These are phyloP conservation scores for Leptinotarsa rubiginosa DNA, from an alignment of 2,888 invertebrate genomes.

Conservation along the genomic window DNA sequence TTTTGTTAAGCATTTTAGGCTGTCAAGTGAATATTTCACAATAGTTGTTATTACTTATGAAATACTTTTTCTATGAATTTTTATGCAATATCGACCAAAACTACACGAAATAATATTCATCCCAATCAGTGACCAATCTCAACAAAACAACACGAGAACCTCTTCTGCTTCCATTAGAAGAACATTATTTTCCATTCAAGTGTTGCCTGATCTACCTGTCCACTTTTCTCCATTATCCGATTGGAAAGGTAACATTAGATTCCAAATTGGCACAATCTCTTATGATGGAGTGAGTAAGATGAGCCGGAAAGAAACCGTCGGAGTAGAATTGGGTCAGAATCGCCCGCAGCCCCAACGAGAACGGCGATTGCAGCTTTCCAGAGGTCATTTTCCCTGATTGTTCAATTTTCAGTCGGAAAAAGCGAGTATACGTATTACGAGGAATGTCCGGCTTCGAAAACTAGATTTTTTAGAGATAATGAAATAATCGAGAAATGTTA, in stretches of 20 bases:
- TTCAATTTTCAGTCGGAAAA: constrained; percentile 14
- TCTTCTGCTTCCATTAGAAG: neutral
- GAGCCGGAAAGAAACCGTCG: constrained; percentile 19
- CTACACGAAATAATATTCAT: too few species aligned
- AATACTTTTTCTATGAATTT: too few species aligned
- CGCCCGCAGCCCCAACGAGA: constrained; percentile 4
- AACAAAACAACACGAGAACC: too few species aligned
- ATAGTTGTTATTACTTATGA: too few species aligned
- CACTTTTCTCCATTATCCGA: neutral
- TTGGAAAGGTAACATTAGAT: neutral
- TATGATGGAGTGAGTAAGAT: constrained; percentile 31
- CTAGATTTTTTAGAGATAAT: neutral
- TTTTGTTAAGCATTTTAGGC: too few species aligned
- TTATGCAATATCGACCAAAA: too few species aligned
- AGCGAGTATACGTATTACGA: neutral
- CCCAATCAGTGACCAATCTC: too few species aligned
- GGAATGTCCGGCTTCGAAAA: neutral
- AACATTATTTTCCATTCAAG: neutral
- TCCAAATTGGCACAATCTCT: constrained; percentile 25
- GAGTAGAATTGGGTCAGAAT: constrained; percentile 34
- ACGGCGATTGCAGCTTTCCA: constrained; percentile 23
- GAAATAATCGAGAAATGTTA: neutral
- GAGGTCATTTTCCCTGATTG: constrained; percentile 27
- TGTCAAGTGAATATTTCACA: too few species aligned
- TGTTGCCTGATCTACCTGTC: neutral